These are phyloP conservation scores for Drosophila crucigera DNA, from an alignment of 2,888 invertebrate species.

Conservation along the genomic window DNA sequence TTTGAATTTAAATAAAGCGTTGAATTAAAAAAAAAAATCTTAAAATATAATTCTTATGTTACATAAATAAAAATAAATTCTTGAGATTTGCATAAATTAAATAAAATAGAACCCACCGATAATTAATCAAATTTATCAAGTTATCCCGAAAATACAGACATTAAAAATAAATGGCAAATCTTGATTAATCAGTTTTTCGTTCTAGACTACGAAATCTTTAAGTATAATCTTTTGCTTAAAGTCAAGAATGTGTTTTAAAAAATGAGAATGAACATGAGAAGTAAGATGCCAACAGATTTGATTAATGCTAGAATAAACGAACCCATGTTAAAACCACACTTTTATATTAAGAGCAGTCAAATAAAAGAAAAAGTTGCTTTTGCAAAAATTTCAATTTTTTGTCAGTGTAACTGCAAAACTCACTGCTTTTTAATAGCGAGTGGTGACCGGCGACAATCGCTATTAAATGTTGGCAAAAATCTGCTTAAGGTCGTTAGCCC, in stretches of 20 bases:
- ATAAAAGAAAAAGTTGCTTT: background rate
- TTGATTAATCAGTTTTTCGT: background rate
- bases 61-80: background rate
- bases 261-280: background rate
- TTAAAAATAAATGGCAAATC: background rate
- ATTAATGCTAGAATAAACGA: background rate
- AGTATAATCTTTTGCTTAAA: background rate
- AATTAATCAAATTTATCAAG: background rate
- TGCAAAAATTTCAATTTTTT: no score
- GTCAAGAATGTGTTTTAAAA: background rate
- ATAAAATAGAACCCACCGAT: background rate
- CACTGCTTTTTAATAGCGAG: conserved; percentile 24
- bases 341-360: background rate
- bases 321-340: fast-evolving
- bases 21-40: background rate
- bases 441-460: conserved; percentile 16
- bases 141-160: background rate
- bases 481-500: conserved; percentile 68
- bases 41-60: background rate
- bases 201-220: background rate
- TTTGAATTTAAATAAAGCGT: background rate
- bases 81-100: background rate
- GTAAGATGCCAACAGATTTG: background rate
- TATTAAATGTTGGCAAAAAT: conserved; percentile 43
- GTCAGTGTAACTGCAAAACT: conserved; percentile 10